Evolutionary conservation across 2,113 vertebrate species (phyloP).

Genomic region (Odontophorus gujanensis): DNA sequence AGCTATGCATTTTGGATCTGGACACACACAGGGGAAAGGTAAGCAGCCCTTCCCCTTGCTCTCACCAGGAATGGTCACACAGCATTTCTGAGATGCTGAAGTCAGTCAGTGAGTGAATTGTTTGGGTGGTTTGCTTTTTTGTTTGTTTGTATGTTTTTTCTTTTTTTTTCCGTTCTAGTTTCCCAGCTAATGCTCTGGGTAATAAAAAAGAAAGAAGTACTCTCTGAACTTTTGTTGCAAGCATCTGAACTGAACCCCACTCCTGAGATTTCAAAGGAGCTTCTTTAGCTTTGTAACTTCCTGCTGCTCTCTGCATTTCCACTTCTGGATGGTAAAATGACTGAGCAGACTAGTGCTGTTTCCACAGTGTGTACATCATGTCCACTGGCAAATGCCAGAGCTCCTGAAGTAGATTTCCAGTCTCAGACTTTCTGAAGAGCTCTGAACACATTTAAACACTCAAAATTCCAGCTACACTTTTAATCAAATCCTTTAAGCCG

Average conservation of each 20-base stretch:
- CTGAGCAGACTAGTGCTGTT: not conserved
- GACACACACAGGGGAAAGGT: not conserved
- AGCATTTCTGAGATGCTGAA: not conserved
- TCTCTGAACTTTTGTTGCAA: not conserved
- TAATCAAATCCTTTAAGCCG: constrained; percentile 34
- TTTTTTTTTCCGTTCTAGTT: not conserved
- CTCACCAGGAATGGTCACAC: fast-evolving
- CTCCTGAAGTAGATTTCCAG: constrained; percentile 14
- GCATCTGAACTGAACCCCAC: not conserved
- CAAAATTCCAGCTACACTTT: not conserved
- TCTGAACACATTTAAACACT: not conserved
- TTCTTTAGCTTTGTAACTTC: constrained; percentile 38
- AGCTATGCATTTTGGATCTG: not conserved
- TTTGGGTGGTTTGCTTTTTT: not conserved
- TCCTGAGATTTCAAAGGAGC: constrained; percentile 30
- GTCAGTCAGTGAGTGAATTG: not conserved
- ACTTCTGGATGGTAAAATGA: not conserved
- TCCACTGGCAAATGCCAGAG: not conserved
- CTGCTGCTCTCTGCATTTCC: constrained; percentile 2
- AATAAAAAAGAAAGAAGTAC: not conserved
- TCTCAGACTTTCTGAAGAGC: not conserved
- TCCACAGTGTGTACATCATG: fast-evolving
- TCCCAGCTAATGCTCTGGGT: not conserved
- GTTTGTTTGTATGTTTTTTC: not conserved
- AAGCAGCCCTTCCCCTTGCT: not conserved